A percentile compares a stretch with the other conserved stretches of the same genome.
Evolutionary conservation across 1,140 invertebrate genomes (phyloP).

Genomic region (Rhagoletis pomonella): DNA sequence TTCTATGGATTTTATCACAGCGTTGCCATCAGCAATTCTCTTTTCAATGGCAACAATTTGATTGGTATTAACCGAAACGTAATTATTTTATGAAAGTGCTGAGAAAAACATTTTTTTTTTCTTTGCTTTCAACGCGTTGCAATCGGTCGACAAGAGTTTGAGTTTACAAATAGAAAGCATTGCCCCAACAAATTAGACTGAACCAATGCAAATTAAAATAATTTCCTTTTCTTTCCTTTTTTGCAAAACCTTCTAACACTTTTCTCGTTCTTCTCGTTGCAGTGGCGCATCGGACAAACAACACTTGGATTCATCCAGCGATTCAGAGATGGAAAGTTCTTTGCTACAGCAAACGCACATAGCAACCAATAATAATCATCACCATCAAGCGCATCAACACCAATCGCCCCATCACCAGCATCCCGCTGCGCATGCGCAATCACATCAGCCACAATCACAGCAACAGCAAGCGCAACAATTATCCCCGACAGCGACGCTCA

Average conservation of each 20-base stretch:
- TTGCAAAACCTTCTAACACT: not conserved
- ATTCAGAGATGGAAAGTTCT: constrained; percentile 72
- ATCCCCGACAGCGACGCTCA: constrained; percentile 61
- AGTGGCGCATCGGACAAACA: constrained; percentile 73
- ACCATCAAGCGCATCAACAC: constrained; percentile 57
- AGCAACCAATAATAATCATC: constrained; percentile 52
- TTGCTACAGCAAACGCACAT: constrained; percentile 59
- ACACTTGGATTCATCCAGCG: constrained; percentile 72
- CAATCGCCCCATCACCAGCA: constrained; percentile 56
- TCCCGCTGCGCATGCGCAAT: constrained; percentile 44
- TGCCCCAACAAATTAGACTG: too few species aligned
- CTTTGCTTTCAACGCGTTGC: too few species aligned
- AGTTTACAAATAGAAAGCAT: too few species aligned
- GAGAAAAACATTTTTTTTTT: not conserved
- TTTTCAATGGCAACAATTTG: constrained; percentile 32
- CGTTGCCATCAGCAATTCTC: constrained; percentile 36
- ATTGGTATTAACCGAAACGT: constrained; percentile 32
- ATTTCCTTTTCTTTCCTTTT: too few species aligned
- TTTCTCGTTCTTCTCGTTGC: constrained; percentile 56
- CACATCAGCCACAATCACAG: constrained; percentile 61
- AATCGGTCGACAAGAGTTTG: too few species aligned
- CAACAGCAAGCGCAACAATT: constrained; percentile 65
- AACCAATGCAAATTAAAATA: too few species aligned
- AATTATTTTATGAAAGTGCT: constrained; percentile 18
- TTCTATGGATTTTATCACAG: constrained; percentile 39